Evolutionary conservation across 2,797 vertebrate species (phyloP).

Genomic region (Spondyliosoma cantharus): DNA sequence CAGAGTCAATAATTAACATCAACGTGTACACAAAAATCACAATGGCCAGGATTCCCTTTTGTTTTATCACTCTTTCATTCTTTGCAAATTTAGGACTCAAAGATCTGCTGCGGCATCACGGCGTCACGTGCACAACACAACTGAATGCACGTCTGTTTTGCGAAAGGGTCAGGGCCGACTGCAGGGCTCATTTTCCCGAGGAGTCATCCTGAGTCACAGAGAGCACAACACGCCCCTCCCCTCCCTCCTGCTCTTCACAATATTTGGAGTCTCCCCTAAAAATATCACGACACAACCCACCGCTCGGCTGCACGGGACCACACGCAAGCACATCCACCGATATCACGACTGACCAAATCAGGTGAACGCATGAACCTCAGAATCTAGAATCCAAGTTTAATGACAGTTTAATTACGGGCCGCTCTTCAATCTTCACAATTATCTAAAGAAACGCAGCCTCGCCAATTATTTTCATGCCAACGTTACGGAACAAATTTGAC

Average conservation of each 20-base stretch:
- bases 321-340: background rate
- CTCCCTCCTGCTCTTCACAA: conserved; percentile 3
- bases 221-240: conserved; percentile 25
- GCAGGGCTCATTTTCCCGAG: conserved; percentile 65
- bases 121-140: conserved; percentile 56
- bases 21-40: conserved; percentile 4
- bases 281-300: conserved; percentile 33
- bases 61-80: background rate
- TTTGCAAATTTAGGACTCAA: conserved; percentile 2
- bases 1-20: too few species aligned
- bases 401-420: conserved; percentile 39
- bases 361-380: conserved; percentile 28
- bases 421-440: conserved; percentile 36
- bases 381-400: conserved; percentile 21
- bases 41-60: conserved; percentile 44
- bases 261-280: conserved; percentile 47
- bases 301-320: background rate
- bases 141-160: conserved; percentile 28
- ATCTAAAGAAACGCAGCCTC: conserved; percentile 33
- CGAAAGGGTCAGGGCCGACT: conserved; percentile 66
- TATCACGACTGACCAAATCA: background rate
- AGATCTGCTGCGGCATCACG: conserved; percentile 34
- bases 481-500: conserved; percentile 34
- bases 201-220: conserved; percentile 76
- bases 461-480: conserved; percentile 48